Evolutionary conservation across 2,113 vertebrate species (phyloP), one percentile per base, ranked within the genome.

Genomic region (Pluvianellus socialis): DNA sequence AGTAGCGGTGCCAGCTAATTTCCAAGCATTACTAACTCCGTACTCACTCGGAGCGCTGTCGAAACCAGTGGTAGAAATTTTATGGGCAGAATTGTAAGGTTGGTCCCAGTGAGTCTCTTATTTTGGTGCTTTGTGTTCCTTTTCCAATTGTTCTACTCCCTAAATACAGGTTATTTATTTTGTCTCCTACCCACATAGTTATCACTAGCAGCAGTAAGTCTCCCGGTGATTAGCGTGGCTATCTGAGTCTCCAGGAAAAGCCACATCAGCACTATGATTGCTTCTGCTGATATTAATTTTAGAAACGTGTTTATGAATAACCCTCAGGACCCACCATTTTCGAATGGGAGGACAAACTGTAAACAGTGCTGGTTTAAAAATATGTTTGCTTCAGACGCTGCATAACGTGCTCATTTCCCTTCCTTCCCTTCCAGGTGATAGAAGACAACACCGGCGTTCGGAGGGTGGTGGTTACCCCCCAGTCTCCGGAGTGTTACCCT

Each of bases 361-460:
- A 47, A 92, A 82, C 62, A 90, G 40, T 20, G 28, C 33, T 84
- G 65, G 10, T 92, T 45, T 38, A 11, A 77, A 95, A 79, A 61
- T 8, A 24, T 26, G 24, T 65, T 73, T 71, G 24, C 10, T 66
- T 75, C 33, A 47, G 76, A 38, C 65, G 82, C 38, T 81, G 53
- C 21, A 7, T 88, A 6, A 95, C 1, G 1, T 84, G 38, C 59
- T 92, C 21, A 6, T 93, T n/a, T 94, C 35, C 58, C 38, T 93
- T 70, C 90, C n/a, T 98, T 85, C 82, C 71, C 80, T 92, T 96
- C 5, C 91, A 99, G 99, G 99, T 99, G 97, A 98, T 99, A 94
- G 99, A 99, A 97, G 99, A 99, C 91, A 99, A 97, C 97, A 99
- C 99, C 11, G 99, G 99, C 35, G 99, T 99, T 55, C 99, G 99